phyloP scores from a whole-genome alignment of 2,888 invertebrate species.

The Andrena hattorfiana region DNA sequence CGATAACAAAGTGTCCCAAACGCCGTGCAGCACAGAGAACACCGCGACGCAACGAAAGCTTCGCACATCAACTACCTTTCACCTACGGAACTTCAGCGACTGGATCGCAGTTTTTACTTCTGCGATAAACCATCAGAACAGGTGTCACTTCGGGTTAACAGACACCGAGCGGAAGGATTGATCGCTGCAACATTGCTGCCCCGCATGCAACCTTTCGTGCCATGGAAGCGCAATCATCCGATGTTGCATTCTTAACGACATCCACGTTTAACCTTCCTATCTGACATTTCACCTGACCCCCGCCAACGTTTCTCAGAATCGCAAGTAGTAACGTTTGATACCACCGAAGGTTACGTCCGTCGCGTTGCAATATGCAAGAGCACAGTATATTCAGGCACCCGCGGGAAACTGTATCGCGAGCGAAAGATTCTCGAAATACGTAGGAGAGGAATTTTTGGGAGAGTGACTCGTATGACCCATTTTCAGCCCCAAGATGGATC shows the following conservation, averaged over 20 bases:
- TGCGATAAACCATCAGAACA: not conserved
- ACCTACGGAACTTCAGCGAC: not conserved
- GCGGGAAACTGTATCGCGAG: not conserved
- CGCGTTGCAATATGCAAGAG: conserved; percentile 13
- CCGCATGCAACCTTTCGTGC: conserved; percentile 48
- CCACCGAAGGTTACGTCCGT: conserved; percentile 46
- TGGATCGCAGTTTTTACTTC: not conserved
- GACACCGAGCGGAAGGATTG: conserved; percentile 11
- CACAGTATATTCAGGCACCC: not conserved
- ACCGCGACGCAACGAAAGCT: not conserved
- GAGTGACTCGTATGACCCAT: too few relatives aligned
- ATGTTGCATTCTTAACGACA: conserved; percentile 57
- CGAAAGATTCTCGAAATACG: not conserved
- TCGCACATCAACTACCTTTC: not conserved
- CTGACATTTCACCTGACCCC: conserved; percentile 69
- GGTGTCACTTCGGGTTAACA: conserved; percentile 23
- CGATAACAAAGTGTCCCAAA: too few relatives aligned
- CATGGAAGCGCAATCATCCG: conserved; percentile 33
- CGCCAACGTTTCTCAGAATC: conserved; percentile 59
- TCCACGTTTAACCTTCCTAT: conserved; percentile 54
- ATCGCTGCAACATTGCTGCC: conserved; percentile 42
- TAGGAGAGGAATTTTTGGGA: too few relatives aligned
- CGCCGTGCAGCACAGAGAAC: not conserved
- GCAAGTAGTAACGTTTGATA: conserved; percentile 36
- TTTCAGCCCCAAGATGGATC: too few relatives aligned